Evolutionary conservation across 2,797 vertebrate genomes (phyloP).

Genomic region (Gymnothorax reevesii): DNA sequence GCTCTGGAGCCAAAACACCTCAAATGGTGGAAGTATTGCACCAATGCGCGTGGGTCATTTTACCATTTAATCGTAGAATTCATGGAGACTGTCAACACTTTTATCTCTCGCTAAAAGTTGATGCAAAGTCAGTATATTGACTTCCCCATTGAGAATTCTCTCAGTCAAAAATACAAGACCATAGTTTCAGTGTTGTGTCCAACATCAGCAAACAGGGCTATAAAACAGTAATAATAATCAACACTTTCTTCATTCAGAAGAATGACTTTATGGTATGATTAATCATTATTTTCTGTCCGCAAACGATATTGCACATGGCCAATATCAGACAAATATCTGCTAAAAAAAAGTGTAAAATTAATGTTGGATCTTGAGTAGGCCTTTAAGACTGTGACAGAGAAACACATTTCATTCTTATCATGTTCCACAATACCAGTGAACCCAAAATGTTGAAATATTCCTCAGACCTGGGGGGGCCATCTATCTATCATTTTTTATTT

Average conservation of each 20-base stretch:
- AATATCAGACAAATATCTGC: neutral
- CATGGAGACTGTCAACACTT: neutral
- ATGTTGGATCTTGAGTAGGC: neutral
- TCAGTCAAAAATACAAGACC: neutral
- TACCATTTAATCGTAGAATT: neutral
- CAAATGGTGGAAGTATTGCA: neutral
- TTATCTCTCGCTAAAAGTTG: neutral
- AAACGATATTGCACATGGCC: neutral
- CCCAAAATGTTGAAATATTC: constrained; percentile 16
- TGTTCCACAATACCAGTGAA: neutral
- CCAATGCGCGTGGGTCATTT: neutral
- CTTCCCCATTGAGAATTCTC: no score
- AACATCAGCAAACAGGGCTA: neutral
- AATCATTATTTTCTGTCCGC: neutral
- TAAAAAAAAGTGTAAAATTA: neutral
- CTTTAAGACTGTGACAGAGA: neutral
- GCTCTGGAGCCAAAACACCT: neutral
- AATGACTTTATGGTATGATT: neutral
- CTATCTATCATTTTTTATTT: neutral
- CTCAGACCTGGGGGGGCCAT: neutral
- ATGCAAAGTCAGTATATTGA: neutral
- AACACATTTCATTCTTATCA: neutral
- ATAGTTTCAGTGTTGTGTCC: neutral
- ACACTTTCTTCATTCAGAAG: neutral
- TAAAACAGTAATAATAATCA: no score